Evolutionary conservation across 2,797 vertebrate genomes (phyloP).

Genomic region (Momotus momota): DNA sequence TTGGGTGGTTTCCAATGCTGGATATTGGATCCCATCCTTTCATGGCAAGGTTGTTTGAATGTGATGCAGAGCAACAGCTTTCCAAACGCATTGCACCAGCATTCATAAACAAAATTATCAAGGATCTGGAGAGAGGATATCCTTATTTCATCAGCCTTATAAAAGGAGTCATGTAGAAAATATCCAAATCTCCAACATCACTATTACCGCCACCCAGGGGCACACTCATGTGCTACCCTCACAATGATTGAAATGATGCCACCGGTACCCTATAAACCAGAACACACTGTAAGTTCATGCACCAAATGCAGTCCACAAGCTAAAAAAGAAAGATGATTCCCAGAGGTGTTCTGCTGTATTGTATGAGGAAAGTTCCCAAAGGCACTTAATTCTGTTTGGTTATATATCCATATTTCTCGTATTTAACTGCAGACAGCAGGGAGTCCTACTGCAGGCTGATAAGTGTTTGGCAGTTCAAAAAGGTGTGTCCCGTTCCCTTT

Average conservation of each 20-base stretch:
- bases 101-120: not conserved
- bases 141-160: not conserved
- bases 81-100: not conserved
- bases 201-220: not conserved
- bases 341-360: not conserved
- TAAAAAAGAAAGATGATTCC: not conserved
- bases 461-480: not conserved
- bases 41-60: not conserved
- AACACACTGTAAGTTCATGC: not conserved
- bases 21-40: not conserved
- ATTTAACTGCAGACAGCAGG: not conserved
- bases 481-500: constrained; percentile 9
- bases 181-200: not conserved
- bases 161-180: not conserved
- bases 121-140: not conserved
- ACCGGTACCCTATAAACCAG: not conserved
- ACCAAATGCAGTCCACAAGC: not conserved
- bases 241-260: not conserved
- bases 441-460: not conserved
- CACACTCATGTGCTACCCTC: not conserved
- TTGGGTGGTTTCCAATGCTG: not conserved
- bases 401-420: not conserved
- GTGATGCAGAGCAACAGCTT: not conserved
- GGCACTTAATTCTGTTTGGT: not conserved
- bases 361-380: not conserved